A percentile compares a stretch with the other conserved stretches of the same genome.
Conservation (phyloP, 2,797 vertebrate species). For the Danio tinwini region DNA sequence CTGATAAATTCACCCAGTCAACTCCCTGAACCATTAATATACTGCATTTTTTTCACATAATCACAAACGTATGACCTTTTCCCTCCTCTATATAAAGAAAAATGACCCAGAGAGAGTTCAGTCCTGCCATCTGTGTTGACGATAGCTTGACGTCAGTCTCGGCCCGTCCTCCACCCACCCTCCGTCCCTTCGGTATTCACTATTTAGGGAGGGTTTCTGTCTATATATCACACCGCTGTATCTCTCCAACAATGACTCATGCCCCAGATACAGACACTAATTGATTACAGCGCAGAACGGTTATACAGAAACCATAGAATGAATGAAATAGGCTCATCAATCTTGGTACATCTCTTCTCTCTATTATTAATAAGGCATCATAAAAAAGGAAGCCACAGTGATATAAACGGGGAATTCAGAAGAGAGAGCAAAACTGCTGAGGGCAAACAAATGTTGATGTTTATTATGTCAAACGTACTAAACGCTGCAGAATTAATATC, state of each 20-base stretch:
- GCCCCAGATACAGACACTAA: conserved; percentile 54
- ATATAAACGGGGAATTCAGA: conserved; percentile 21
- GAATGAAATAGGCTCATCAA: conserved; percentile 28
- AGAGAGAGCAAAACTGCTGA: conserved; percentile 11
- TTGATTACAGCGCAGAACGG: conserved; percentile 49
- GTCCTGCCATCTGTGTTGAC: conserved; percentile 47
- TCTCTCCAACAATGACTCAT: conserved; percentile 42
- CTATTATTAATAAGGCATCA: conserved; percentile 28
- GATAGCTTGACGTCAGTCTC: conserved; percentile 26
- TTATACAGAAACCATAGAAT: conserved; percentile 38
- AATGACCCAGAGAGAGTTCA: conserved; percentile 36
- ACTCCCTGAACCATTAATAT: neutral
- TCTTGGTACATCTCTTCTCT: conserved; percentile 36
- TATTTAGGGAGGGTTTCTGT: conserved; percentile 18
- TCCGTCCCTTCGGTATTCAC: conserved; percentile 37
- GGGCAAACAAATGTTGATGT: neutral
- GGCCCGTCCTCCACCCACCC: conserved; percentile 12
- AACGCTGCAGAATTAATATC: neutral
- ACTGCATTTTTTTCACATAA: neutral
- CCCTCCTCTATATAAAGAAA: conserved; percentile 2
- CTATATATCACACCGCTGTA: conserved; percentile 27
- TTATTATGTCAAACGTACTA: conserved; percentile 4
- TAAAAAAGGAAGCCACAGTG: conserved; percentile 17
- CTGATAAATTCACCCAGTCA: neutral
- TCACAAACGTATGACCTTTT: neutral